Conservation (phyloP, 1,140 invertebrate genomes). For the Caenorhabditis brenneri region DNA sequence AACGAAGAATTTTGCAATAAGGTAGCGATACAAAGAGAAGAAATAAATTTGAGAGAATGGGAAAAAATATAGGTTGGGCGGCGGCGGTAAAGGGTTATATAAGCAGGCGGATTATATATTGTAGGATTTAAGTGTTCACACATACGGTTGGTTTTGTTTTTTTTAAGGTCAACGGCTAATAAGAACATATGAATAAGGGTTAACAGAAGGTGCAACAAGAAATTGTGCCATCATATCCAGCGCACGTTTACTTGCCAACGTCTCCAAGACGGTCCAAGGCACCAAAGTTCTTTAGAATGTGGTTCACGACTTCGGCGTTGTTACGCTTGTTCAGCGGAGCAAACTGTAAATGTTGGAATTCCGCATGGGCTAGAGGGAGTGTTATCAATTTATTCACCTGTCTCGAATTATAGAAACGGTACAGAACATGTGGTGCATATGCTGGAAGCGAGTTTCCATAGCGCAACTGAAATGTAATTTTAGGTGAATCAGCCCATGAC, state of each 20-base stretch:
- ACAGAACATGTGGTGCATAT: constrained; percentile 16
- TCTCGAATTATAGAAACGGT: constrained; percentile 22
- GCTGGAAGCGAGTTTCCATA: constrained; percentile 16
- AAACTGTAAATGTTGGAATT: constrained; percentile 28
- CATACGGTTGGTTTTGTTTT: background rate
- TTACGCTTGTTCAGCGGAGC: constrained; percentile 49
- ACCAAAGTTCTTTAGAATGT: constrained; percentile 58
- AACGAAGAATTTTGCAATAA: background rate
- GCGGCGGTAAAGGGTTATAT: background rate
- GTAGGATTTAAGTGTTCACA: background rate
- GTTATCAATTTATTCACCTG: background rate
- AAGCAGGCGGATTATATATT: background rate
- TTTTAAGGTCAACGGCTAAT: background rate
- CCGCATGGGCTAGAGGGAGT: too few relatives aligned
- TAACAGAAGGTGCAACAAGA: background rate
- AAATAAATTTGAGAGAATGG: background rate
- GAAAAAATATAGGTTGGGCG: background rate
- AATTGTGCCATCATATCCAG: background rate
- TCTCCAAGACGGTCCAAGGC: constrained; percentile 57
- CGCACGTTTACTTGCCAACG: constrained; percentile 55
- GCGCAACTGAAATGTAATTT: background rate
- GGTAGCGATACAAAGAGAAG: background rate
- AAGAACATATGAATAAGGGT: background rate
- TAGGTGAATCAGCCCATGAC: background rate
- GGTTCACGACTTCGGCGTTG: constrained; percentile 59